Evolutionary conservation across 2,888 invertebrate genomes (phyloP), one percentile per base, ranked within the genome.

Genomic region (Adelphocoris suturalis): DNA sequence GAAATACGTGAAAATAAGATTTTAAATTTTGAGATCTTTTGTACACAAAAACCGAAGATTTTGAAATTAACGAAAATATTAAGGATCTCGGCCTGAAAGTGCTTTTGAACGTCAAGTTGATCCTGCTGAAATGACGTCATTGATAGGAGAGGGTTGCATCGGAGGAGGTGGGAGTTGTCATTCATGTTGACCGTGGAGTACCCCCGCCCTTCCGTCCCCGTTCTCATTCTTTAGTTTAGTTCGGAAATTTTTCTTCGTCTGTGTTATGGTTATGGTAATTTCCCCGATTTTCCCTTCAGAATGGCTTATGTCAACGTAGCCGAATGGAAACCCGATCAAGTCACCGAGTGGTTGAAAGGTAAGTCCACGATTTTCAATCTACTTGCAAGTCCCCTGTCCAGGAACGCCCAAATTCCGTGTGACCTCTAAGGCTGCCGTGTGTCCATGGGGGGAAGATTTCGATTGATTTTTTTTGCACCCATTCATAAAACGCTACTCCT

Each of bases 291-390:
- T 14, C 28, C 27, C 52, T 23, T 28, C n/a, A 91, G 93, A 92
- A 97, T 97, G 97, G 96, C 97, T 93, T 96, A 96, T 93, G 96
- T 97, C 92, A 96, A 96, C 94, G 97, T 98, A 92, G 96, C 96
- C 92, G 97, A 97, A 94, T 98, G 98, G 98, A 96, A 97, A 92
- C 96, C 97, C 90, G 97, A 97, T 93, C 97, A 97, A 95, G 97
- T 98, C 92, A 97, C 96, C 92, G 97, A 97, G 93, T 98, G 98
- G 98, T 94, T 98, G 92, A 96, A 96, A 96, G 98, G 98, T 97
- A 94, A 91, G 68, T 76, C 28, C 13, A 7, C 48, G 1, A 19
- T 48, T 47, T 82, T 23, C 82, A 48, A 5, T 82, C 82, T 4
- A 37, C 37, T 37, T 37, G 2, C 3, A 9, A 7, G 52, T 55